Conservation (phyloP, 2,888 invertebrate species). For the Acrobasis repandana region DNA sequence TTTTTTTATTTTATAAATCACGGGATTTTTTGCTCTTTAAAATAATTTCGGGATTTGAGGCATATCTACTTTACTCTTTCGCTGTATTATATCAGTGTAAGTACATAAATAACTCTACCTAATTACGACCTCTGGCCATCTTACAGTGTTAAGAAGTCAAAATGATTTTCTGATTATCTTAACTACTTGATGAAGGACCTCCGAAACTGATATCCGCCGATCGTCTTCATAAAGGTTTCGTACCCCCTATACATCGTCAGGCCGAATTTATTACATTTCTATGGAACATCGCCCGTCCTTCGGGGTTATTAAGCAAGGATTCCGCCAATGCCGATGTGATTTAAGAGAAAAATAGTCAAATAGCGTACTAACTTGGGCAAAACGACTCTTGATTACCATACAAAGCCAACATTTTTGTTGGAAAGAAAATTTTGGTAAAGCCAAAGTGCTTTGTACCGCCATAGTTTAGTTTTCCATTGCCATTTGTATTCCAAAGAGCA, state of each 20-base stretch:
- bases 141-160: not conserved
- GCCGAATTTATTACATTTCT: slow-evolving; percentile 29
- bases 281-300: slow-evolving; percentile 23
- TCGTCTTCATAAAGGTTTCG: slow-evolving; percentile 5
- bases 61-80: too few relatives aligned
- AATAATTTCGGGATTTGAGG: too few relatives aligned
- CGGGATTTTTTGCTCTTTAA: too few relatives aligned
- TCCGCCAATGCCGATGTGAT: slow-evolving; percentile 25
- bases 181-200: slow-evolving; percentile 8
- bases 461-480: not conserved
- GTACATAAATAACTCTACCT: too few relatives aligned
- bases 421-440: slow-evolving; percentile 6
- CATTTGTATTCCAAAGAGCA: too few relatives aligned
- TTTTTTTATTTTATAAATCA: too few relatives aligned
- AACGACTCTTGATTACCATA: slow-evolving; percentile 23
- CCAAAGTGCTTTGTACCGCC: slow-evolving; percentile 1
- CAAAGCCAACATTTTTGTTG: slow-evolving; percentile 9
- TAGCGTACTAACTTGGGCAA: slow-evolving; percentile 17
- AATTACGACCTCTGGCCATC: too few relatives aligned
- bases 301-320: slow-evolving; percentile 24
- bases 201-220: slow-evolving; percentile 4
- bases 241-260: slow-evolving; percentile 19
- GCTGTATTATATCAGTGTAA: too few relatives aligned
- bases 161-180: not conserved
- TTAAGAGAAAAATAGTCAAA: slow-evolving; percentile 25